Evolutionary conservation across 1,140 invertebrate species (phyloP).

Genomic region (Centruroides sculpturatus): DNA sequence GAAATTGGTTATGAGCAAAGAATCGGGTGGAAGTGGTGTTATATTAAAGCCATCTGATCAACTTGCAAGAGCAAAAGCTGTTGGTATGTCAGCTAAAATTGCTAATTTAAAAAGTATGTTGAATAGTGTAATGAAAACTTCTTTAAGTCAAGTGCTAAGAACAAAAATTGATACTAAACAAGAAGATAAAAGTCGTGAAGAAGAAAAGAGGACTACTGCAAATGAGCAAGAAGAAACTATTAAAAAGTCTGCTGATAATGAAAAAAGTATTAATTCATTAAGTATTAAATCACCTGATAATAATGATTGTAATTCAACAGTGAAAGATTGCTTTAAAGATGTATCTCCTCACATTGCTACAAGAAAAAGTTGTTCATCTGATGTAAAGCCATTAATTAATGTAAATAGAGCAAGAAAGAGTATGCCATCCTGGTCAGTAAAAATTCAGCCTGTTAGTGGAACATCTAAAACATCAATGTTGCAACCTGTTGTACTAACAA

Average conservation of each 20-base stretch:
- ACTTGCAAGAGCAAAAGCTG: background rate
- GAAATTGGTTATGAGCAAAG: conserved; percentile 1
- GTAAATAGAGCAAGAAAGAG: background rate
- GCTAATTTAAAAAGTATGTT: background rate
- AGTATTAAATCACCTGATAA: too few species aligned
- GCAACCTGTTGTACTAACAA: background rate
- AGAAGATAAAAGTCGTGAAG: conserved; percentile 1
- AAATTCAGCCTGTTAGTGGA: background rate
- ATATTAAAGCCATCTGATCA: background rate
- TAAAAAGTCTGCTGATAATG: background rate
- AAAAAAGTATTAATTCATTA: background rate
- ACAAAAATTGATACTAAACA: conserved; percentile 8
- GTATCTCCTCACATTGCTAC: background rate
- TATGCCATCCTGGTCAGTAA: background rate
- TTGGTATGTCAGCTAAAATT: background rate
- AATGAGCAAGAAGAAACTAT: background rate
- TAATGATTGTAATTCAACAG: too few species aligned
- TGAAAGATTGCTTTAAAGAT: too few species aligned
- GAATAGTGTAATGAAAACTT: conserved; percentile 9
- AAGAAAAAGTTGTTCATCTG: background rate
- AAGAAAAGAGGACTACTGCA: background rate
- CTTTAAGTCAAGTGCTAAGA: conserved; percentile 11
- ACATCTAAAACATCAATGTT: background rate
- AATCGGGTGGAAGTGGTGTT: background rate
- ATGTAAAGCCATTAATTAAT: background rate